Evolutionary conservation across 2,888 invertebrate species (phyloP).

Genomic region (Netelia virgata): DNA sequence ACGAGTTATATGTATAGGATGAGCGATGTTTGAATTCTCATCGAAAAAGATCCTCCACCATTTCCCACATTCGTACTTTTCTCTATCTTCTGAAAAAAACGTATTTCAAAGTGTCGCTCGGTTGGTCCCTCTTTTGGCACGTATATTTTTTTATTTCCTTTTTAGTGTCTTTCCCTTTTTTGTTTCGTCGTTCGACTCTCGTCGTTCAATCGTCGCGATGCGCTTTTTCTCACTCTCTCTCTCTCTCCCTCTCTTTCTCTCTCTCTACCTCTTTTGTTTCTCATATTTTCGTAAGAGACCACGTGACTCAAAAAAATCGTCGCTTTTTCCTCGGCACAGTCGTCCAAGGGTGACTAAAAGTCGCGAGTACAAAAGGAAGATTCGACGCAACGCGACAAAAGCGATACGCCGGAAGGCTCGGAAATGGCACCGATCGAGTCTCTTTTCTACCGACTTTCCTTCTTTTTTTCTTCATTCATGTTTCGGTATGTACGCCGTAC

Average conservation of each 20-base stretch:
- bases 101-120: constrained; percentile 55
- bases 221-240: constrained; percentile 1
- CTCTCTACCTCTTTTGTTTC: background rate
- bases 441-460: constrained; percentile 36
- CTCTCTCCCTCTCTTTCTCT: background rate
- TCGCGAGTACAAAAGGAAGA: constrained; percentile 42
- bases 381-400: constrained; percentile 8
- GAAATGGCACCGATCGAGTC: constrained; percentile 8
- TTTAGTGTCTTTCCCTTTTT: constrained; percentile 6
- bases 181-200: constrained; percentile 22
- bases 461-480: constrained; percentile 14
- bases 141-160: constrained; percentile 38
- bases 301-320: constrained; percentile 2
- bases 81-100: constrained; percentile 42
- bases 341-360: constrained; percentile 28
- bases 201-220: constrained; percentile 42
- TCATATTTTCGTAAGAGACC: too few relatives aligned
- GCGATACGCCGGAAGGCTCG: constrained; percentile 42
- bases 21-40: constrained; percentile 37
- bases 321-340: constrained; percentile 2
- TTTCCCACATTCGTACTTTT: constrained; percentile 6
- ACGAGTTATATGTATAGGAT: constrained; percentile 47
- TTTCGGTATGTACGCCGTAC: constrained; percentile 11
- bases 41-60: constrained; percentile 20
- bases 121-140: constrained; percentile 67